These are phyloP conservation scores for Brachyhypopomus occidentalis DNA, from an alignment of 2,113 vertebrate genomes.

Conservation along the genomic window DNA sequence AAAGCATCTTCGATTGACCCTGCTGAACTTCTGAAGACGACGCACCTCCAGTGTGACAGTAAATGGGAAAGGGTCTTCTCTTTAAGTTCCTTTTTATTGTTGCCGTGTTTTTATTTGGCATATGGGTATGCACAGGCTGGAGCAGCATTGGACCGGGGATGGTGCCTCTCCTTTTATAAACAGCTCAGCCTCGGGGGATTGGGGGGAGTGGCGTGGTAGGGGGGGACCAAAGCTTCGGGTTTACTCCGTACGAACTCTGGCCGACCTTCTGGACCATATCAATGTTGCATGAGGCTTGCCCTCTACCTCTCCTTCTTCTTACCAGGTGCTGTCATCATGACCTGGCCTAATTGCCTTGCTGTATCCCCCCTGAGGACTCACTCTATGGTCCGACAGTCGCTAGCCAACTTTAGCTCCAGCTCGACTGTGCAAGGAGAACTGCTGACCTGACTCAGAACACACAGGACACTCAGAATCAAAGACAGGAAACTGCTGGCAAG, in stretches of 20 bases:
- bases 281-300: slow-evolving; percentile 71
- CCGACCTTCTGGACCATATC: slow-evolving; percentile 71
- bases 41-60: neutral
- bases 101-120: neutral
- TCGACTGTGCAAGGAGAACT: neutral
- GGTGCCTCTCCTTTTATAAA: slow-evolving; percentile 9
- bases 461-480: neutral
- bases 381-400: slow-evolving; percentile 14
- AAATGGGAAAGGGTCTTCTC: neutral
- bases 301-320: slow-evolving; percentile 38
- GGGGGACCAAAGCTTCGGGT: too few relatives aligned
- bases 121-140: neutral
- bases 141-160: neutral
- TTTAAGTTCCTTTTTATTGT: neutral
- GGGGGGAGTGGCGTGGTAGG: neutral
- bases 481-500: neutral
- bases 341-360: slow-evolving; percentile 50
- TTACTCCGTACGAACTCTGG: slow-evolving; percentile 65
- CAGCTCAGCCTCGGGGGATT: neutral
- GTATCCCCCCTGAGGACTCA: slow-evolving; percentile 53
- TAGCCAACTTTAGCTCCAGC: neutral
- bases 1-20: neutral
- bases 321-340: slow-evolving; percentile 59
- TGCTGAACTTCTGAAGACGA: neutral
- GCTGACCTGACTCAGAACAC: neutral